Conservation (phyloP, 2,888 invertebrate species). For the Orgyia antiqua region DNA sequence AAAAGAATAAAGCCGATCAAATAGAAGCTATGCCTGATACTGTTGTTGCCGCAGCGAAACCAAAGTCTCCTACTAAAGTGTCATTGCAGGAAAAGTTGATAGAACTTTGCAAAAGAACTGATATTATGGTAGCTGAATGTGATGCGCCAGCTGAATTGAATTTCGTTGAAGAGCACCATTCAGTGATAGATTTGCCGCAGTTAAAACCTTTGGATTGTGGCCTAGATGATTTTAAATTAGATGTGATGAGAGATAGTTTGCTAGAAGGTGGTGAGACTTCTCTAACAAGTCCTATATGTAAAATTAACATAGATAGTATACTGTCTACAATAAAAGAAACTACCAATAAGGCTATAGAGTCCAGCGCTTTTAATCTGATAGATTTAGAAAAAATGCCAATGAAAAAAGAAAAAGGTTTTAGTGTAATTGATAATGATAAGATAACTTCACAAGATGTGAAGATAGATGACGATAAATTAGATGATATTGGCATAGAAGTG, state of each 20-base stretch:
- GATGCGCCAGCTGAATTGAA: slow-evolving; percentile 62
- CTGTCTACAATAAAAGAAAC: slow-evolving; percentile 63
- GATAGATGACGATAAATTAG: slow-evolving; percentile 54
- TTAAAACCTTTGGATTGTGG: slow-evolving; percentile 61
- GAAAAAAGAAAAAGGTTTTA: slow-evolving; percentile 60
- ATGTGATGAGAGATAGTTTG: slow-evolving; percentile 67
- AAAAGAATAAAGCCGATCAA: slow-evolving; percentile 8
- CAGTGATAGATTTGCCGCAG: slow-evolving; percentile 55
- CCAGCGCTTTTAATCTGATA: slow-evolving; percentile 62
- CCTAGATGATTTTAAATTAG: slow-evolving; percentile 63
- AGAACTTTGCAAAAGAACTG: slow-evolving; percentile 64
- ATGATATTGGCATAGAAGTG: slow-evolving; percentile 44
- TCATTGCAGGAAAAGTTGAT: slow-evolving; percentile 63
- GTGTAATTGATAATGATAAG: slow-evolving; percentile 59
- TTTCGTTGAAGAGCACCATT: slow-evolving; percentile 69
- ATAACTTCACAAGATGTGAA: slow-evolving; percentile 61
- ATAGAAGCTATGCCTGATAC: slow-evolving; percentile 18
- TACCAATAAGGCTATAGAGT: slow-evolving; percentile 47
- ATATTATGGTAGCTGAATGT: slow-evolving; percentile 70
- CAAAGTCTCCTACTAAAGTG: slow-evolving; percentile 34
- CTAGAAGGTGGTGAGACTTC: slow-evolving; percentile 52
- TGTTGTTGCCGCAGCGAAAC: slow-evolving; percentile 24
- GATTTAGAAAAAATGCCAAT: slow-evolving; percentile 61
- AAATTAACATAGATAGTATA: slow-evolving; percentile 68
- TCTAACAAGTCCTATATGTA: slow-evolving; percentile 62